These are phyloP conservation scores for Geopemphigus sp. DNA, from an alignment of 1,140 invertebrate genomes.

Conservation along the genomic window DNA sequence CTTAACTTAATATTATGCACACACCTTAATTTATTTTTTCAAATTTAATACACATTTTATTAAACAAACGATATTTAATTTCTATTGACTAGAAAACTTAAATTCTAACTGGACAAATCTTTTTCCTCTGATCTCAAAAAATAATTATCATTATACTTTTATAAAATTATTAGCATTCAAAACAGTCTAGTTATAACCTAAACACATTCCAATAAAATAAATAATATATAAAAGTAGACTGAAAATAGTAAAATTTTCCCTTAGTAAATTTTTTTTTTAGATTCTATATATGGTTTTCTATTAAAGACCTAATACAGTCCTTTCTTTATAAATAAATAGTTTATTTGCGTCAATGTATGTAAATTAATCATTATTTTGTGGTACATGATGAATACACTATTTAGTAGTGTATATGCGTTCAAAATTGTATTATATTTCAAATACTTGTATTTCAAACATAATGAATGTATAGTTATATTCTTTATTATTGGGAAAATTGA, in stretches of 20 bases:
- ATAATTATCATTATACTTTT: neutral
- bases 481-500: neutral
- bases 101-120: neutral
- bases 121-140: constrained; percentile 15
- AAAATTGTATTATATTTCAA: neutral
- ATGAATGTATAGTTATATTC: neutral
- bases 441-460: neutral
- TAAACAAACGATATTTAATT: neutral
- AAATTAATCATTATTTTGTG: constrained; percentile 13
- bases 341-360: constrained; percentile 8
- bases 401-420: neutral
- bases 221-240: constrained; percentile 15
- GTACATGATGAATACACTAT: neutral
- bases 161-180: neutral
- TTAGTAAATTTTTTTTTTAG: constrained; percentile 7
- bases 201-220: constrained; percentile 7
- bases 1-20: neutral
- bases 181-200: neutral
- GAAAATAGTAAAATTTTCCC: constrained; percentile 21
- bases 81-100: neutral
- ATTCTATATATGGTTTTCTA: neutral
- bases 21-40: neutral
- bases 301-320: neutral
- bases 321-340: constrained; percentile 18
- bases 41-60: neutral